Percentiles rank a stretch among this genome's conserved stretches.
Evolutionary conservation across 2,113 vertebrate genomes (phyloP).

Genomic region (Nerophis ophidion): DNA sequence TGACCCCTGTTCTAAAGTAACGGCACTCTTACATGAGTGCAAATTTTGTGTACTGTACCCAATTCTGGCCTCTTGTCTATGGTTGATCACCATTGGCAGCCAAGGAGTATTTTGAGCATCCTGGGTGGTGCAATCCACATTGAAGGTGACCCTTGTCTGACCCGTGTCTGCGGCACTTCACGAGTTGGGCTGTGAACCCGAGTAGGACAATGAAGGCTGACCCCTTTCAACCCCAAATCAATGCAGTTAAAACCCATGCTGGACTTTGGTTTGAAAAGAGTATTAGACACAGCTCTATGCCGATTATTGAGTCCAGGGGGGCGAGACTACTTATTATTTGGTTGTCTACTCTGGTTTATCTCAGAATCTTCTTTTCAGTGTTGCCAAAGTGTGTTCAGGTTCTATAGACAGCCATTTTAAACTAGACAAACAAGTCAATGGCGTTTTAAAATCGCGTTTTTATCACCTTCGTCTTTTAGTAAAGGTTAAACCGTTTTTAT

Average conservation of each 20-base stretch:
- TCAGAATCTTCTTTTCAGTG: neutral
- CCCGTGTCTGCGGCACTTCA: neutral
- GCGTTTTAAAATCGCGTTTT: too few species aligned
- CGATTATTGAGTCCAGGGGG: neutral
- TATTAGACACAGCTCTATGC: neutral
- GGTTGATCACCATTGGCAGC: neutral
- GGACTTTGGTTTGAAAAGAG: neutral
- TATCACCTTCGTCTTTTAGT: too few species aligned
- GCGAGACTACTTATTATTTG: neutral
- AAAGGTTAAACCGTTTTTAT: too few species aligned
- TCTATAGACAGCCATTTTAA: too few species aligned
- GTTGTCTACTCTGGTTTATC: too few species aligned
- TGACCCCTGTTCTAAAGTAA: too few species aligned
- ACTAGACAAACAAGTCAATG: too few species aligned
- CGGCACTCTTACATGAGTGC: too few species aligned
- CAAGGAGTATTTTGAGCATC: neutral
- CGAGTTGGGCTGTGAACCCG: neutral
- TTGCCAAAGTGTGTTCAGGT: neutral
- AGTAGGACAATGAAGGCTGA: neutral
- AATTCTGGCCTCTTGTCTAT: neutral
- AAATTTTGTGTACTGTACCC: too few species aligned
- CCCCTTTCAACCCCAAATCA: neutral
- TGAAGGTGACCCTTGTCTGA: conserved; percentile 3
- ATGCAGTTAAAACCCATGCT: neutral
- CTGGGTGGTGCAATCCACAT: conserved; percentile 1